Base-by-base conservation (phyloP, 1,140 invertebrate species). In the Drosophila murphyi region DNA sequence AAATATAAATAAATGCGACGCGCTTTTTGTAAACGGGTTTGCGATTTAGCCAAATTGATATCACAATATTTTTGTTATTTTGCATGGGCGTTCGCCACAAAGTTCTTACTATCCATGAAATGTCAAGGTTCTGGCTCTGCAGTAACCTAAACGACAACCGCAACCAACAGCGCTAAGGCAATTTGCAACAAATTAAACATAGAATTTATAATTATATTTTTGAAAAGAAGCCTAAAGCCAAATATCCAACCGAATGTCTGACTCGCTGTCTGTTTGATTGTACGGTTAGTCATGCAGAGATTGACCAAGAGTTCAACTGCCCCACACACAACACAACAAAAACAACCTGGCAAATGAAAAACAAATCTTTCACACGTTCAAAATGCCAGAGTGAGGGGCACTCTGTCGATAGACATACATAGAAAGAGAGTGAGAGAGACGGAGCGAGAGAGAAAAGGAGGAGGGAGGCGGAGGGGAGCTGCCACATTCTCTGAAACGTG, bases 341-440 rank as follows among this genome's bases (percentile, higher is more conserved):
- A 65, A 35, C 43, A 41, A 45, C 39, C 45, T 47, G 43, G 52
- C 47, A 78, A 72, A 56, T 80, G 68, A 80, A 83, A 72, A 83
- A 72, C 81, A 83, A 80, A 85, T 85, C 81, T 83, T 83, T 83
- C 81, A 83, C 81, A 83, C 81, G 77, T 83, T 85, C 72, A 77
- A 74, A 59, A 59, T 59, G 48, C 63, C 54, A 56, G 57, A 48
- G 45, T 32, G 37, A 39, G n/a, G 54, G n/a, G 28, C 50, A 54
- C 29, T 32, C 37, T 32, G 45, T 64, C 43, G 62, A 41, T 64
- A 70, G 20, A 20, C 20, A 20, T 20, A 20, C 32, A 61, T 7
- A 63, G 20, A 20, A 2, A 43, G 37, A 41, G 20, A 37, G n/a
- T 3, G 28, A 34, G 41, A 31, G 29, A 50, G 31, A 51, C 32